Conservation (phyloP, 2,797 vertebrate species). For the Heteromormyrus szaboi region DNA sequence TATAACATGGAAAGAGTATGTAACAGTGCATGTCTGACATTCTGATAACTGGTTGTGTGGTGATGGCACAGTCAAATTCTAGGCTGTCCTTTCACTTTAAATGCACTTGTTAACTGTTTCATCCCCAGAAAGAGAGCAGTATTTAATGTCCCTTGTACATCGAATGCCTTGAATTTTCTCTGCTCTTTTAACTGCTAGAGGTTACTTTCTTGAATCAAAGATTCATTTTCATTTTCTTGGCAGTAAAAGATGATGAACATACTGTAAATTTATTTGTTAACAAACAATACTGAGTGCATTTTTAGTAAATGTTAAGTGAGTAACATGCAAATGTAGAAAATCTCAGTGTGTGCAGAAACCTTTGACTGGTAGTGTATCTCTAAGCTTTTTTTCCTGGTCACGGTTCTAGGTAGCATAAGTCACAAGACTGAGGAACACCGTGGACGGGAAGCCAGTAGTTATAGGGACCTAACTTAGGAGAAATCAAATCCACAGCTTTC, state of each 20-base stretch:
- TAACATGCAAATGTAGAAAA: too few relatives aligned
- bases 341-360: background rate
- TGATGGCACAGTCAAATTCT: background rate
- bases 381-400: background rate
- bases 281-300: too few relatives aligned
- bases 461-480: background rate
- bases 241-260: background rate
- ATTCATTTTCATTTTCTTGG: too few relatives aligned
- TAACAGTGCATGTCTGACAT: background rate
- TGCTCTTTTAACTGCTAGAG: background rate
- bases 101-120: too few relatives aligned
- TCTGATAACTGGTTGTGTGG: background rate
- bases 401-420: background rate
- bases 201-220: background rate
- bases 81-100: background rate
- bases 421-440: background rate
- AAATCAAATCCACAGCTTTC: background rate
- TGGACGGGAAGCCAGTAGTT: background rate
- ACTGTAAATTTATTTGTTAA: too few relatives aligned
- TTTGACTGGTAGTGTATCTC: background rate
- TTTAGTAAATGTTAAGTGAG: too few relatives aligned
- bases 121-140: too few relatives aligned
- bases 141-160: too few relatives aligned
- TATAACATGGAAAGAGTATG: background rate
- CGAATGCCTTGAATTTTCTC: too few relatives aligned